Conservation (phyloP, 2,113 vertebrate species). For the Lepidothrix coronata region DNA sequence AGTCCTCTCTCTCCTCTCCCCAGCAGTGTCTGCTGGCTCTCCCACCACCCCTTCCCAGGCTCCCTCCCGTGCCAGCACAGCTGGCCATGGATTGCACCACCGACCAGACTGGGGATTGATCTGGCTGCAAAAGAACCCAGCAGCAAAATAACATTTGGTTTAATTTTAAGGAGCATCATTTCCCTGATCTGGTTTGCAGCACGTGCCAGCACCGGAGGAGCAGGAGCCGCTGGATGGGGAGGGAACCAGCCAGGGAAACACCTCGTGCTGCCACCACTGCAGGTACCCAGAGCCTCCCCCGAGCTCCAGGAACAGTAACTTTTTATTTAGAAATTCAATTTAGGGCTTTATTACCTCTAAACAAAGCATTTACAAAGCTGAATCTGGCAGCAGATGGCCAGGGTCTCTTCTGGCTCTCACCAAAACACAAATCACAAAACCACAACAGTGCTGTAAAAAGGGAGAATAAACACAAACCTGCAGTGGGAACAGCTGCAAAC, state of each 20-base stretch:
- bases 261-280: neutral
- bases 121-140: neutral
- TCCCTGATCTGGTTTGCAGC: neutral
- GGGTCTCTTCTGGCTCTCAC: neutral
- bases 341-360: neutral
- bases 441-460: neutral
- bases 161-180: neutral
- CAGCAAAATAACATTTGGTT: neutral
- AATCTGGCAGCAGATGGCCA: neutral
- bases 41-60: neutral
- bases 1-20: neutral
- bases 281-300: neutral
- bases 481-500: neutral
- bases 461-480: neutral
- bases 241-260: neutral
- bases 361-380: neutral
- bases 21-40: neutral
- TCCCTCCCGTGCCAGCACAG: neutral
- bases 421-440: neutral
- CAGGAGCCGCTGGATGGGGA: neutral
- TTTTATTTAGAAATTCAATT: neutral
- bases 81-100: neutral
- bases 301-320: neutral
- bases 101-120: neutral
- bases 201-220: neutral